Base-by-base conservation (phyloP, 2,113 vertebrate species). In the Epinephelus lanceolatus region DNA sequence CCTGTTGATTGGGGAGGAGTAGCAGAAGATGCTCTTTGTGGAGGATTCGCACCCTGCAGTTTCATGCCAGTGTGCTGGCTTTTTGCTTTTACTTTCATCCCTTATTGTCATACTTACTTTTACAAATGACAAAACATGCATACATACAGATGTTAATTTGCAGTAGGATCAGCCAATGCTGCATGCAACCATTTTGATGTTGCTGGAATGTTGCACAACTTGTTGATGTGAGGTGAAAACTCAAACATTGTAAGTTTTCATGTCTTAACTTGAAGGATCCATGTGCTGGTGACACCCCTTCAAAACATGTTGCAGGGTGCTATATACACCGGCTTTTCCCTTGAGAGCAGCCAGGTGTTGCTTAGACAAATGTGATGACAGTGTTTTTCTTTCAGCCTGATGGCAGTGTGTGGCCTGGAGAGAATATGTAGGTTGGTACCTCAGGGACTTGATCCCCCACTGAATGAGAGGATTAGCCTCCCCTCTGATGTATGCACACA, bases 391-490 rank as follows among this genome's bases (percentile, higher is more conserved):
- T 63, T 70, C 6, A 51, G 61, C 59, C 62, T 23, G 57, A 45
- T 56, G 52, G 52, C 71, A 30, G 75, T 33, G 12, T 62, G 75
- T 76, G 70, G 27, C 73, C 73, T 45, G 68, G n/a, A 72, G 51
- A 81, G 62, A 88, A 81, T 83, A 55, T 83, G 79, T 81, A 90
- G 45, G 78, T 74, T 87, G 76, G 87, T 89, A 86, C 86, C 82
- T 91, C 90, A 88, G 88, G 8, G 55, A 86, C 74, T 61, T 91
- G 86, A 91, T 92, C 91, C 92, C 71, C 30, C 0, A 19, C 62
- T 93, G 93, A 93, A 93, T 89, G 89, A 85, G 52, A 89, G 91
- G 90, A 91, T 93, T 93, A 92, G 78, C 62, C 67, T 78, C 61
- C 72, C 21, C 79, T 84, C 65, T 89, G 90, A 92, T 89, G 82